These are phyloP conservation scores for Didymodactylos carnosus DNA, from an alignment of 2,888 invertebrate species.

Conservation along the genomic window DNA sequence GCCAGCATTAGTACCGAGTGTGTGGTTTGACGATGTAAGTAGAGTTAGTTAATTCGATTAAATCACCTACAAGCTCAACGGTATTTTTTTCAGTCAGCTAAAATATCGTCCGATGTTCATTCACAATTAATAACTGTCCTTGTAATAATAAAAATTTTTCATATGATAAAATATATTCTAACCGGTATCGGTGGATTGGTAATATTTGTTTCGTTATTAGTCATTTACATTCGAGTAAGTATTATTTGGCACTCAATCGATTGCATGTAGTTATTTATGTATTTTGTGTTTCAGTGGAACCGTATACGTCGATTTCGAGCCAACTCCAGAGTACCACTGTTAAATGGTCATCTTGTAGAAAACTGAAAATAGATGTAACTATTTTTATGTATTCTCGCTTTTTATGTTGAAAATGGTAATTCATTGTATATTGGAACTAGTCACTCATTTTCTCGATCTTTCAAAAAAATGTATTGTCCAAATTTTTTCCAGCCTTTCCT, in stretches of 20 bases:
- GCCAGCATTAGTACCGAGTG: neutral
- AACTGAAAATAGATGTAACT: too few species aligned
- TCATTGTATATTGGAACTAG: too few species aligned
- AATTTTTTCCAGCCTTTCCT: too few species aligned
- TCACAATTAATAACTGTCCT: neutral
- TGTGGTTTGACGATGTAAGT: neutral
- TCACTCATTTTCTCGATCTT: too few species aligned
- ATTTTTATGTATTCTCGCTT: too few species aligned
- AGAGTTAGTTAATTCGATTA: too few species aligned
- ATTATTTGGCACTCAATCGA: neutral
- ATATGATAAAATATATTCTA: neutral
- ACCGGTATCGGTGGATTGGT: neutral
- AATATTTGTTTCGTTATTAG: neutral
- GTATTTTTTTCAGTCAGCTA: too few species aligned
- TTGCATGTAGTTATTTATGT: neutral
- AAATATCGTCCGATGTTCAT: neutral
- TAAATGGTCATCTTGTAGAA: neutral
- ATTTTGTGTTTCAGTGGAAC: neutral
- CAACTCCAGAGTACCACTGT: neutral
- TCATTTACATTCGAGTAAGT: neutral
- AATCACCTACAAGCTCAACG: too few species aligned
- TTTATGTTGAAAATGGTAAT: too few species aligned
- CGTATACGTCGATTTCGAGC: neutral
- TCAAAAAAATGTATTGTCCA: too few species aligned
- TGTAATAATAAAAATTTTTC: neutral